These are phyloP conservation scores for Bursaphelenchus okinawaensis DNA, from an alignment of 2,888 invertebrate genomes.

Conservation along the genomic window DNA sequence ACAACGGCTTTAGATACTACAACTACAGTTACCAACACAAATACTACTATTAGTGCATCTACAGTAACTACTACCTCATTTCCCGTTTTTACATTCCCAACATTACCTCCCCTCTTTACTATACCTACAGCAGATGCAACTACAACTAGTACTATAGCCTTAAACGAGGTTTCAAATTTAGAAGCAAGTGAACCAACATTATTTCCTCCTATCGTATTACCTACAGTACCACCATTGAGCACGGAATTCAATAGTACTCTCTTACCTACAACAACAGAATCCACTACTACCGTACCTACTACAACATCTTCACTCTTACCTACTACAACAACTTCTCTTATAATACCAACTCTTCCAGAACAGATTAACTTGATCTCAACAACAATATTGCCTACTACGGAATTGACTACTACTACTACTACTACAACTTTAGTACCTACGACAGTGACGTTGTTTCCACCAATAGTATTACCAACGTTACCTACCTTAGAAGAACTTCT, in stretches of 20 bases:
- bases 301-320: not conserved
- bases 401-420: not conserved
- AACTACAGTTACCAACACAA: not conserved
- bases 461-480: too few relatives aligned
- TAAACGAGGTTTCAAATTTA: not conserved
- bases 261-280: not conserved
- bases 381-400: not conserved
- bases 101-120: not conserved
- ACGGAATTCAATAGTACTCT: too few relatives aligned
- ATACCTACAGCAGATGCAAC: not conserved
- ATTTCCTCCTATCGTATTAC: not conserved
- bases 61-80: not conserved
- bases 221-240: not conserved
- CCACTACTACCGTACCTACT: not conserved
- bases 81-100: not conserved
- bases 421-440: not conserved
- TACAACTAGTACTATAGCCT: not conserved
- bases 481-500: too few relatives aligned
- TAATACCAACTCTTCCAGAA: not conserved
- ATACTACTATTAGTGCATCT: not conserved
- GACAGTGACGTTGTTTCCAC: not conserved
- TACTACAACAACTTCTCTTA: not conserved
- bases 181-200: too few relatives aligned
- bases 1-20: too few relatives aligned
- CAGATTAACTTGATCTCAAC: not conserved